Conservation (phyloP, 2,113 vertebrate genomes). For the Melanocharis versteri region DNA sequence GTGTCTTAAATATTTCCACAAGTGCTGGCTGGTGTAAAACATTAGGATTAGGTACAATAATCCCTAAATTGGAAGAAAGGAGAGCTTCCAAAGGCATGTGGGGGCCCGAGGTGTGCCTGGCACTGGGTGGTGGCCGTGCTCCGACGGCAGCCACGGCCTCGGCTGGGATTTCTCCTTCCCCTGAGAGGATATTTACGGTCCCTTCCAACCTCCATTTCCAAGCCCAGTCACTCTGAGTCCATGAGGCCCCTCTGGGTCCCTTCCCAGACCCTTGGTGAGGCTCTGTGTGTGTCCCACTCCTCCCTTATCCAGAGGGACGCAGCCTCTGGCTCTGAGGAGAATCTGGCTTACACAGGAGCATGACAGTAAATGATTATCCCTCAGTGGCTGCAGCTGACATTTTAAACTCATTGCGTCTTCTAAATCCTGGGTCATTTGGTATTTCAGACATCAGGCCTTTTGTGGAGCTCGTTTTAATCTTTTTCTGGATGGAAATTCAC, state of each 20-base stretch:
- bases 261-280: rapidly evolving
- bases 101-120: not conserved
- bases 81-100: not conserved
- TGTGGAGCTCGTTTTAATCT: not conserved
- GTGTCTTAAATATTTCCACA: not conserved
- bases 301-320: rapidly evolving
- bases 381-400: not conserved
- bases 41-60: not conserved
- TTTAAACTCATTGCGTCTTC: not conserved
- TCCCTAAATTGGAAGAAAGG: not conserved
- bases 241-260: rapidly evolving
- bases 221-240: rapidly evolving
- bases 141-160: rapidly evolving
- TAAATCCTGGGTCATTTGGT: not conserved
- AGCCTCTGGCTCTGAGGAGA: not conserved
- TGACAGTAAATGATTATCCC: not conserved
- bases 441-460: not conserved
- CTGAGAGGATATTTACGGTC: rapidly evolving
- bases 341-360: not conserved
- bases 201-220: not conserved
- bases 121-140: rapidly evolving
- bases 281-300: rapidly evolving
- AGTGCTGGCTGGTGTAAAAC: not conserved
- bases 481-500: not conserved
- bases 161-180: not conserved